Evolutionary conservation across 1,140 invertebrate species (phyloP).

Genomic region (Eriosoma lanigerum): DNA sequence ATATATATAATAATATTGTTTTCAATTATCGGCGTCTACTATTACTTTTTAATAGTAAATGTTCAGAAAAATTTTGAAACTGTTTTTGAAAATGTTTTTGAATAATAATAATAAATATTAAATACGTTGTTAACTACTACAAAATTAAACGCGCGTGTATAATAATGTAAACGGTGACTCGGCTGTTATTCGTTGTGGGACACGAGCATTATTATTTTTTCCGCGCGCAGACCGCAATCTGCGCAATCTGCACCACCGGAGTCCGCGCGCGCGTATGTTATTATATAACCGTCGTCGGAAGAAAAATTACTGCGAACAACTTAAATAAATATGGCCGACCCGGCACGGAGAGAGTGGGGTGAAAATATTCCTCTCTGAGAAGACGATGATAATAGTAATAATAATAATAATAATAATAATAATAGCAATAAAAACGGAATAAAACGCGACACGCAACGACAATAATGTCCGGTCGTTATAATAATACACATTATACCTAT

Average conservation of each 20-base stretch:
- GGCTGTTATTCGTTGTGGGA: too few relatives aligned
- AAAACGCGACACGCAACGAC: slow-evolving; percentile 47
- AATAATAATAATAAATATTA: too few relatives aligned
- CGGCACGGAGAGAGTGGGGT: not conserved
- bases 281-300: not conserved
- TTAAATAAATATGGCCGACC: slow-evolving; percentile 38
- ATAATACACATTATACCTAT: too few relatives aligned
- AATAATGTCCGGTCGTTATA: slow-evolving; percentile 41
- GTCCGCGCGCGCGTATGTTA: not conserved
- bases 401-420: slow-evolving; percentile 25
- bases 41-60: too few relatives aligned
- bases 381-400: not conserved
- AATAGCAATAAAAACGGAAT: slow-evolving; percentile 32
- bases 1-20: slow-evolving; percentile 25
- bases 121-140: too few relatives aligned
- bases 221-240: not conserved
- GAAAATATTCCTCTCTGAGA: not conserved
- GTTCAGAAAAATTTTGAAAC: too few relatives aligned
- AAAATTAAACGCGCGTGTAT: too few relatives aligned
- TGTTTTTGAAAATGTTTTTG: too few relatives aligned
- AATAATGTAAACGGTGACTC: too few relatives aligned
- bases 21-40: too few relatives aligned
- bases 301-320: slow-evolving; percentile 5
- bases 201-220: too few relatives aligned
- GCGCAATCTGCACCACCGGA: too few relatives aligned